These are phyloP conservation scores for Brachypodius melanocephalos DNA, from an alignment of 2,113 vertebrate species.

Conservation along the genomic window DNA sequence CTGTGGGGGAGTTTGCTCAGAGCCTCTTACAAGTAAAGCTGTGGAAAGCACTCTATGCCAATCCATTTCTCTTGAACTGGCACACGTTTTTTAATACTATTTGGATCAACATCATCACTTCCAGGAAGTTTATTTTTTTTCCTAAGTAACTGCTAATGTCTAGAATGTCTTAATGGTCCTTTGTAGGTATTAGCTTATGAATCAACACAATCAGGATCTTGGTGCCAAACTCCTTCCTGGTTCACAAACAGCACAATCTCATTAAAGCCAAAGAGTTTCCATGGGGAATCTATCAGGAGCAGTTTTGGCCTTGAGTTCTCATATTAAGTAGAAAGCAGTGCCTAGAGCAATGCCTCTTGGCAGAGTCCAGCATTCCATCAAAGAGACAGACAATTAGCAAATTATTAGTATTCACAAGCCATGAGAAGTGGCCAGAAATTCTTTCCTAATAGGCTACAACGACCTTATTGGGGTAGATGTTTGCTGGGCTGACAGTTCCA, in stretches of 20 bases:
- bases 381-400: conserved; percentile 26
- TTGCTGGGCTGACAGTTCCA: background rate
- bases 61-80: background rate
- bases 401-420: conserved; percentile 18
- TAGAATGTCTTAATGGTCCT: background rate
- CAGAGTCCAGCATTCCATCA: background rate
- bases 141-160: background rate
- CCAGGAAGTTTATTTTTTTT: conserved; percentile 28
- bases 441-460: background rate
- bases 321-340: conserved; percentile 3
- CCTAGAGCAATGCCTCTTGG: conserved; percentile 35
- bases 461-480: background rate
- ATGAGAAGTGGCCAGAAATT: conserved; percentile 8
- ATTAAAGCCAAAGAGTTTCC: conserved; percentile 7
- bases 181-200: background rate
- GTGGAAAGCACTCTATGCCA: background rate
- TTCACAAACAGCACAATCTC: background rate
- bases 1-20: background rate
- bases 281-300: background rate
- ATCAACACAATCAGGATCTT: conserved; percentile 18
- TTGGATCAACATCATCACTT: background rate
- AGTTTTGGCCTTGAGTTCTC: background rate
- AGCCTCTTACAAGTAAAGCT: background rate
- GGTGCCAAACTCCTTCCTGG: background rate
- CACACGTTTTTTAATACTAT: background rate